Base-by-base conservation (phyloP, 2,113 vertebrate species). In the Laterallus jamaicensis region DNA sequence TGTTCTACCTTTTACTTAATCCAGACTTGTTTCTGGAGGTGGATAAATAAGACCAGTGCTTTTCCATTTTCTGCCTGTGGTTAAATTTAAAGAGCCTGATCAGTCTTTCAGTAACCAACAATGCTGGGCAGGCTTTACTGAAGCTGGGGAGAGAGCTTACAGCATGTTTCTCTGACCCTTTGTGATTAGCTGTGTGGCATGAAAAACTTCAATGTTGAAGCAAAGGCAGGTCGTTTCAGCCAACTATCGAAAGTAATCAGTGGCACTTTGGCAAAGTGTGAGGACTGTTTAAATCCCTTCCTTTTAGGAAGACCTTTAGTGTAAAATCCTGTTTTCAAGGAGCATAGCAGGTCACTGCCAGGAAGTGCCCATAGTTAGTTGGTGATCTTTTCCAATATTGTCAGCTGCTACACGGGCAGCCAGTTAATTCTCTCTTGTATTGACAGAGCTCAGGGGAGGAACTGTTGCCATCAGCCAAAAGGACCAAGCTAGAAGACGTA, bases 401-500 rank as follows among this genome's bases (percentile, higher is more conserved):
- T 82, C 55, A 74, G 11, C 42, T 87, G 50, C 73, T 87, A 32
- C 0, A 1, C 47, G 62, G 82, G 70, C 82, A 83, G 75, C 68
- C n/a, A 71, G 60, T 85, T 82, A 85, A 89, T 68, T 5, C 24
- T 76, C 11, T 85, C 73, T 91, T 97, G 44, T 96, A 80, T 97
- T 92, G 76, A 39, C 68, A 98, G 98, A 85, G 39, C 8, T 40
- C 83, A 79, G 93, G 92, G 85, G 96, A 95, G 82, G 94, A 95
- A 49, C 73, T 70, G 9, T 79, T 98, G 85, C 97, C 98, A 8
- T 97, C 97, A 10, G 98, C 97, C 59, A 99, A 99, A 95, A 98
- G 98, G 92, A 98, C 98, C 92, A 98, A 98, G 96, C 97, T 98
- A 95, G 98, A 98, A 90, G 97, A 97, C 3, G 1, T 76, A 58